phyloP scores from a whole-genome alignment of 2,113 vertebrate species.

The Lipophrys pholis region DNA sequence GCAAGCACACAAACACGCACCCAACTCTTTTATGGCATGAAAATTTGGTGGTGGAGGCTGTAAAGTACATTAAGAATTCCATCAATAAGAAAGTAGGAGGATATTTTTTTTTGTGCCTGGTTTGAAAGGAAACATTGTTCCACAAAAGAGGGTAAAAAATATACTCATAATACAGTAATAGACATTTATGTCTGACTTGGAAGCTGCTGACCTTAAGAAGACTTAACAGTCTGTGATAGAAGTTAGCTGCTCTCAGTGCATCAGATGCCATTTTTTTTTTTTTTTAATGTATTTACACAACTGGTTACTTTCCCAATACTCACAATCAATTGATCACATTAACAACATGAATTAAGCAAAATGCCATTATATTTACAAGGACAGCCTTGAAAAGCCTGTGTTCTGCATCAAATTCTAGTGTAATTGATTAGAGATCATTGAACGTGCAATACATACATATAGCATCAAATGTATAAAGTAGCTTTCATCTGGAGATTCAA shows the following conservation, averaged over 20 bases:
- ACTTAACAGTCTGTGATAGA: no score
- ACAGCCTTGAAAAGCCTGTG: no score
- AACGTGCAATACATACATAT: no score
- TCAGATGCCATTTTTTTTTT: neutral
- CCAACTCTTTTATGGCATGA: constrained; percentile 29
- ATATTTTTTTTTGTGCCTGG: constrained; percentile 15
- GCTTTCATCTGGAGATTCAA: no score
- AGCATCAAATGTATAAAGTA: no score
- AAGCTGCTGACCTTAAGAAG: neutral
- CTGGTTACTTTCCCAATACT: neutral
- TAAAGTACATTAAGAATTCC: constrained; percentile 46
- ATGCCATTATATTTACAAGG: no score
- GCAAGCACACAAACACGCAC: constrained; percentile 42
- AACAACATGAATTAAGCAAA: no score
- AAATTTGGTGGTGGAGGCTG: constrained; percentile 34
- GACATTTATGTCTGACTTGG: neutral
- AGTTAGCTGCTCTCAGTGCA: no score
- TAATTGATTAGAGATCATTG: no score
- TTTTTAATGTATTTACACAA: neutral
- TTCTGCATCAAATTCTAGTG: no score
- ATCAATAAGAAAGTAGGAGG: constrained; percentile 54
- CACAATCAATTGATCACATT: no score
- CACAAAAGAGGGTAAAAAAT: constrained; percentile 1
- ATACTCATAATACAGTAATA: neutral
- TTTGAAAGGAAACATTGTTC: constrained; percentile 31